A percentile compares a stretch with the other conserved stretches of the same genome.
These are phyloP conservation scores for Trichomycterus rosablanca DNA, from an alignment of 2,113 vertebrate genomes.

Conservation along the genomic window DNA sequence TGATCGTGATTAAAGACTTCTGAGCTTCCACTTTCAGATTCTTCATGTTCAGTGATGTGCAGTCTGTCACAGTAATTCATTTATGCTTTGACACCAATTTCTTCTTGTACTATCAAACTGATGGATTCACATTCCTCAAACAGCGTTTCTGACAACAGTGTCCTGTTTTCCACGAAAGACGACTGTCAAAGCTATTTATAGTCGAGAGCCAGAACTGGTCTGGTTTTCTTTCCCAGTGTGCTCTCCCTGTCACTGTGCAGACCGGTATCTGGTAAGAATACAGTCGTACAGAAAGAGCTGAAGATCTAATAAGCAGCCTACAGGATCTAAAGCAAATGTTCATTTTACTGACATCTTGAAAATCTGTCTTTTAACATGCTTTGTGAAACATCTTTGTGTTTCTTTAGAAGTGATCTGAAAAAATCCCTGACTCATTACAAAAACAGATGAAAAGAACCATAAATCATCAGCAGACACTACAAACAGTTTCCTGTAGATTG, in stretches of 20 bases:
- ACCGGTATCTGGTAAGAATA: neutral
- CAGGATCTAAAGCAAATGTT: no score
- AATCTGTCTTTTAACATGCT: no score
- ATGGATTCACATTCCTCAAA: slow-evolving; percentile 3
- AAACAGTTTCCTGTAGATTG: no score
- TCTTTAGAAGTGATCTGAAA: no score
- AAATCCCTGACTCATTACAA: no score
- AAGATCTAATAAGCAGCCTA: no score
- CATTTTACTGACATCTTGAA: no score
- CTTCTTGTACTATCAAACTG: neutral
- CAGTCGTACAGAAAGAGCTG: no score
- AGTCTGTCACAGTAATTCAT: neutral
- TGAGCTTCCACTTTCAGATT: neutral
- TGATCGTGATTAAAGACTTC: neutral
- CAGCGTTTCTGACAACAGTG: neutral
- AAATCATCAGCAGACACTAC: no score
- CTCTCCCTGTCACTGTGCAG: slow-evolving; percentile 17
- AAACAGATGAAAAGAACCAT: no score
- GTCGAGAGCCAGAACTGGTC: slow-evolving; percentile 3
- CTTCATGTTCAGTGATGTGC: no score
- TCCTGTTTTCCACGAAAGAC: neutral
- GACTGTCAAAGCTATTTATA: slow-evolving; percentile 18
- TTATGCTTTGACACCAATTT: neutral
- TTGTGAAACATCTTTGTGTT: no score
- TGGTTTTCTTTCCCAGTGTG: neutral